phyloP scores from a whole-genome alignment of 2,113 vertebrate species.

The Ifrita kowaldi region DNA sequence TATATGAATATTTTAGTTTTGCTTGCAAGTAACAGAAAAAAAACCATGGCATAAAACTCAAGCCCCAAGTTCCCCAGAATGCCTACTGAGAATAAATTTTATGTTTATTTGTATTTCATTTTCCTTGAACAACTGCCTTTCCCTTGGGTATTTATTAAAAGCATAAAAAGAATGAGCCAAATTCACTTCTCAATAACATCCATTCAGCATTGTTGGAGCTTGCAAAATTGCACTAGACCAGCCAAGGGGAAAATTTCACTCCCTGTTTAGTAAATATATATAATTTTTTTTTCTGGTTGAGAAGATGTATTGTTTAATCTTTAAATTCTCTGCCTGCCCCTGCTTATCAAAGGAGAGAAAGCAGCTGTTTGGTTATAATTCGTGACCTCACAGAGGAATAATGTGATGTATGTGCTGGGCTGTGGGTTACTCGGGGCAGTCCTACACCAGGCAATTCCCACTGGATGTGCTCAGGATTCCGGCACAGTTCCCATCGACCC shows the following conservation, averaged over 20 bases:
- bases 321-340: neutral
- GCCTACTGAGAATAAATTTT: conserved; percentile 36
- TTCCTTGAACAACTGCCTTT: conserved; percentile 48
- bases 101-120: conserved; percentile 59
- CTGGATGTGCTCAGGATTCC: neutral
- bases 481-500: neutral
- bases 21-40: conserved; percentile 12
- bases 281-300: neutral
- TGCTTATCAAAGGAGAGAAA: conserved; percentile 30
- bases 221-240: conserved; percentile 44
- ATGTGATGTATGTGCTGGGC: neutral
- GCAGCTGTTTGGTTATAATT: neutral
- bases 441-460: neutral
- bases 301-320: neutral
- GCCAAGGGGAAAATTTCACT: conserved; percentile 47
- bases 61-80: neutral
- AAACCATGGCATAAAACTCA: neutral
- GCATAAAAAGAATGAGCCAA: conserved; percentile 60
- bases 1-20: conserved; percentile 49
- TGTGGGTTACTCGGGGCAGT: neutral
- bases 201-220: conserved; percentile 51
- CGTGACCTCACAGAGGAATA: neutral
- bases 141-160: conserved; percentile 60
- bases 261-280: conserved; percentile 38
- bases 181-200: conserved; percentile 48